A percentile compares a stretch with the other conserved stretches of the same genome.
phyloP scores from a whole-genome alignment of 1,140 invertebrate genomes.

The Colletes gigas region DNA sequence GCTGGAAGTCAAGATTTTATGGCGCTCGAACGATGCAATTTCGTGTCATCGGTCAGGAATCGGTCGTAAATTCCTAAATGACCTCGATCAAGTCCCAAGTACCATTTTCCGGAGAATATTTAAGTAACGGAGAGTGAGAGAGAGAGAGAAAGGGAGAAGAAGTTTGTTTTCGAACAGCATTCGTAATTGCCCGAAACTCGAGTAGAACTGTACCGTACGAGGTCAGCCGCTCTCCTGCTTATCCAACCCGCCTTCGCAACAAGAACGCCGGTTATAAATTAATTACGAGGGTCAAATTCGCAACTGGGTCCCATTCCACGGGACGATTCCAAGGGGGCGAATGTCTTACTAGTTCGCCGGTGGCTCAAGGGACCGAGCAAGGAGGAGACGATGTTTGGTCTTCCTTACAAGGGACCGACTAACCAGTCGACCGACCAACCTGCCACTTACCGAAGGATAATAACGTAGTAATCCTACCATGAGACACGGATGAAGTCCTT shows the following conservation, averaged over 20 bases:
- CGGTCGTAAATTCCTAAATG: neutral
- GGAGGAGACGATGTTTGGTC: conserved; percentile 74
- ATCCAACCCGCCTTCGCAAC: conserved; percentile 53
- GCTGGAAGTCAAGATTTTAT: conserved; percentile 3
- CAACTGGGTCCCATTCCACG: conserved; percentile 63
- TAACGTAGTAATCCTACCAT: conserved; percentile 78
- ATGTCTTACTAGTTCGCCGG: conserved; percentile 70
- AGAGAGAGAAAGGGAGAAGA: neutral
- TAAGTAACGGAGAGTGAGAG: neutral
- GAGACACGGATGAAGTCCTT: conserved; percentile 75
- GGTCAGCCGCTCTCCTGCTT: conserved; percentile 55
- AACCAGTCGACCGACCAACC: conserved; percentile 65
- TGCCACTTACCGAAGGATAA: conserved; percentile 78
- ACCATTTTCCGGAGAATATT: neutral
- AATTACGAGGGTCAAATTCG: conserved; percentile 76
- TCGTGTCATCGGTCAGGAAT: neutral
- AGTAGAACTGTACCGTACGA: conserved; percentile 37
- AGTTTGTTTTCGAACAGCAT: conserved; percentile 31
- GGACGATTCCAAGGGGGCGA: conserved; percentile 51
- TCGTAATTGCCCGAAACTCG: conserved; percentile 47
- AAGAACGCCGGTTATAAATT: conserved; percentile 74
- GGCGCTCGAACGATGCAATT: conserved; percentile 7
- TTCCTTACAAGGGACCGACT: conserved; percentile 74
- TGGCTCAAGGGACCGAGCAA: conserved; percentile 59
- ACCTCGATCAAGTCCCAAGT: neutral